Evolutionary conservation across 2,113 vertebrate genomes (phyloP).

Genomic region (Chrysochloris asiatica): DNA sequence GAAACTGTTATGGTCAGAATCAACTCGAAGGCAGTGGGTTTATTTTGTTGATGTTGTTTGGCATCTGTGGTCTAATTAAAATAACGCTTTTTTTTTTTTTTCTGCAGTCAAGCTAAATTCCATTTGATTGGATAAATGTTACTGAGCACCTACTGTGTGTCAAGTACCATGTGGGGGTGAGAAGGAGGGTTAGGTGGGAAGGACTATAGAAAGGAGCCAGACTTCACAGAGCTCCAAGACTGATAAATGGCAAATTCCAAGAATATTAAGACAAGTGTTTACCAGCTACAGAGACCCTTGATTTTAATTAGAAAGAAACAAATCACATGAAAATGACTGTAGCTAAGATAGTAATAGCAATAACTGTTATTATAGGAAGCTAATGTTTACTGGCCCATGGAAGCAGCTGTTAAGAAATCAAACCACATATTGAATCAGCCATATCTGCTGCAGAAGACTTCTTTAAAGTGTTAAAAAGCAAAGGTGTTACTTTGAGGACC

Average conservation of each 20-base stretch:
- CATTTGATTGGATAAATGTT: not conserved
- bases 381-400: not conserved
- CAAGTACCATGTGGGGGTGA: not conserved
- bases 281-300: slow-evolving; percentile 34
- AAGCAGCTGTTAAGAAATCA: not conserved
- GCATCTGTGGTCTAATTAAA: too few species aligned
- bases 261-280: slow-evolving; percentile 27
- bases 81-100: too few species aligned
- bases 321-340: slow-evolving; percentile 51
- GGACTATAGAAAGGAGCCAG: not conserved
- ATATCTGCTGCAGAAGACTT: not conserved
- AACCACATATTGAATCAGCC: not conserved
- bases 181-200: not conserved
- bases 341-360: slow-evolving; percentile 34
- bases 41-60: too few species aligned
- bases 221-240: not conserved
- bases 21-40: too few species aligned
- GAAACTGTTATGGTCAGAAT: too few species aligned
- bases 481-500: not conserved
- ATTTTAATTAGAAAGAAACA: slow-evolving; percentile 69
- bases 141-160: not conserved
- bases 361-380: slow-evolving; percentile 51
- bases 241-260: not conserved
- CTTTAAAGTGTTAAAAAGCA: not conserved
- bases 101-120: not conserved